These are phyloP conservation scores for Harpalus rubripes DNA, from an alignment of 2,888 invertebrate genomes.

Conservation along the genomic window DNA sequence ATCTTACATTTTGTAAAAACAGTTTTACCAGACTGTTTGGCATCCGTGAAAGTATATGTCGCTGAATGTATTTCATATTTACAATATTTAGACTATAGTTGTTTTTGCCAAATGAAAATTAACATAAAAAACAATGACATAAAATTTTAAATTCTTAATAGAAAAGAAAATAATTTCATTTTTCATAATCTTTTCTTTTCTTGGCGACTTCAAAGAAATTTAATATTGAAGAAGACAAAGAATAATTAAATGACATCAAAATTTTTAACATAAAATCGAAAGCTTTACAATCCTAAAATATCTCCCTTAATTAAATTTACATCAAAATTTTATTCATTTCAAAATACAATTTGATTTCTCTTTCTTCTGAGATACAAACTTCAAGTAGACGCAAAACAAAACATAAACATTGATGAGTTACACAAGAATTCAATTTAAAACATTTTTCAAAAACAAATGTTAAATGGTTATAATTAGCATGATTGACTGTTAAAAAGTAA, in stretches of 20 bases:
- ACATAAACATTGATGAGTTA: not conserved
- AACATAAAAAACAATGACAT: not conserved
- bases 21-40: too few relatives aligned
- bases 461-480: not conserved
- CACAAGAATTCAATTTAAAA: not conserved
- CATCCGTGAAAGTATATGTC: too few relatives aligned
- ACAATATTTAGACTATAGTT: too few relatives aligned
- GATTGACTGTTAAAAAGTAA: not conserved
- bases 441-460: not conserved
- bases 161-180: not conserved
- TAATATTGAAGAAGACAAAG: not conserved
- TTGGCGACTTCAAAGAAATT: not conserved
- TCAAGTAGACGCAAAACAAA: not conserved
- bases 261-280: not conserved
- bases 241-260: slow-evolving; percentile 8
- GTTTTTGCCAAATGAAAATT: too few relatives aligned
- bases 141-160: not conserved
- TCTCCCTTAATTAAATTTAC: not conserved
- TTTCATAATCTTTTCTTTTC: not conserved
- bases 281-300: not conserved
- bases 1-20: too few relatives aligned
- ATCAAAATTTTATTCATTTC: not conserved
- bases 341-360: not conserved
- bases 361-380: not conserved
- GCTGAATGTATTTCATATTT: too few relatives aligned